Base-by-base conservation (phyloP, 2,797 vertebrate genomes). In the Cottoperca gobio region DNA sequence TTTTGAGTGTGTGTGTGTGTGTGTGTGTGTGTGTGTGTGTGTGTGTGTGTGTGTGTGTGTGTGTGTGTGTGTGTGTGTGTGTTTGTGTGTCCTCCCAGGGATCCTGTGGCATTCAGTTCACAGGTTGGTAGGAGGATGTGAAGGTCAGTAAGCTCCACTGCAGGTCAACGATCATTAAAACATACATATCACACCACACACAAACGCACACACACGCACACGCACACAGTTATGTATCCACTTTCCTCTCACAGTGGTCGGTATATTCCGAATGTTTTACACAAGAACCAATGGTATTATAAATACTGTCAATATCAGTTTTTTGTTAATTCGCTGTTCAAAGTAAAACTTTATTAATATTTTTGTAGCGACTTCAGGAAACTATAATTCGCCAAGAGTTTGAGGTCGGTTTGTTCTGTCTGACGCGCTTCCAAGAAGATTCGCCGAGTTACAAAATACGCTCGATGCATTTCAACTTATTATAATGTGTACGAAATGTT, bases 61-160 rank as follows among this genome's bases (percentile, higher is more conserved):
- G 3, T 28, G 81, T 60, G 68, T 19, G 59, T 55, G 24, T 10
- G 4, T 24, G 37, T 40, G 24, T 31, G 40, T 83, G 77, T 79
- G 78, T 84, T 73, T 64, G 58, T 73, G 46, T 88, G 88, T 89
- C 82, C 87, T 74, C 28, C 62, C 57, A 4, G 33, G 10, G 63
- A 70, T 73, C 42, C 55, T 43, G 66, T 60, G 66, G 53, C 33
- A 69, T 79, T 74, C 55, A 55, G 72, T 52, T 76, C 71, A 79
- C 48, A 64, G 66, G 45, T 71, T 81, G 50, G 43, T 70, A 37
- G 80, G 57, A 86, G 85, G 85, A 91, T 84, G 86, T 85, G 69
- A 88, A 86, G 90, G 71, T 93, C 91, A 85, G 35, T 24, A 31
- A 68, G 50, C 62, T 70, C 61, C 54, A 49, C 63, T 73, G 62